Evolutionary conservation across 2,888 invertebrate genomes (phyloP).

Genomic region (Nebria brevicollis): DNA sequence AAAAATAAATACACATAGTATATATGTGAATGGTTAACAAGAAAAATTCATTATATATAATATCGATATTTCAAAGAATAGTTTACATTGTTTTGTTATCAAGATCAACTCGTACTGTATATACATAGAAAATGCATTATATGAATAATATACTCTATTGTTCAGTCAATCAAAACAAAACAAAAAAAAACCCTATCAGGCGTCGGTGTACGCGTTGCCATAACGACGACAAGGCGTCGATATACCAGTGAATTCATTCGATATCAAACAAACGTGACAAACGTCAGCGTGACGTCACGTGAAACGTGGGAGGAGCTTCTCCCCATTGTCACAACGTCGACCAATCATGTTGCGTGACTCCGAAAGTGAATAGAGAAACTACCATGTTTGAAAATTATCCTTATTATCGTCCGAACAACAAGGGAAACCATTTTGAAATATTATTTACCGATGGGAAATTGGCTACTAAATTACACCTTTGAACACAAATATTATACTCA

Average conservation of each 20-base stretch:
- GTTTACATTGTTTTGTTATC: constrained; percentile 8
- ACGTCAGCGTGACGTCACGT: constrained; percentile 37
- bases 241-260: neutral
- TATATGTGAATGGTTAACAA: neutral
- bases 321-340: constrained; percentile 35
- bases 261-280: constrained; percentile 21
- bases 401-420: constrained; percentile 60
- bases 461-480: constrained; percentile 15
- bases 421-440: constrained; percentile 58
- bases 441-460: constrained; percentile 43
- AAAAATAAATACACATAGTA: no score
- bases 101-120: neutral
- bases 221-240: constrained; percentile 35
- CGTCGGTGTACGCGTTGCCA: constrained; percentile 19
- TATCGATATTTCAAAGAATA: neutral
- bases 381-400: constrained; percentile 63
- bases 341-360: constrained; percentile 26
- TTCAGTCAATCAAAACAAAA: neutral
- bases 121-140: neutral
- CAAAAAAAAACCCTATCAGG: neutral
- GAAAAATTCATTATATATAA: neutral
- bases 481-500: neutral
- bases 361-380: constrained; percentile 47
- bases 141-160: neutral
- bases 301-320: constrained; percentile 31